Base-by-base conservation (phyloP, 2,888 invertebrate genomes). In the Ophion slaviceki region DNA sequence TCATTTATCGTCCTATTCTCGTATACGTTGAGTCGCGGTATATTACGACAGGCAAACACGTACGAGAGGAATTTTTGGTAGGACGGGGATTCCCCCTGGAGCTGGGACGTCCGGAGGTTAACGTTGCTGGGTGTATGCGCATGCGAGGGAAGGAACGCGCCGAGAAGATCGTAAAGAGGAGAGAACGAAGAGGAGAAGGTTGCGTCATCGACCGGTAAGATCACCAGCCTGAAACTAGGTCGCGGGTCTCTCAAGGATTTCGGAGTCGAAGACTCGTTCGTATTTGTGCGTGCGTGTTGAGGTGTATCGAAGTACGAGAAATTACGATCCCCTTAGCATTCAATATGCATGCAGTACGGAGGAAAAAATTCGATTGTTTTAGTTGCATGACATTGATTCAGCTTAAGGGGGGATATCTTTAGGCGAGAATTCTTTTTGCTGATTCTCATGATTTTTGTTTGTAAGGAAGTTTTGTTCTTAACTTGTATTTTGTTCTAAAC, bases 181-280 rank as follows among this genome's bases (percentile, higher is more conserved):
- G 77, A 78, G 72, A 80, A 74, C 67, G 84, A 88, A 86, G 87
- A 86, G 85, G 88, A 87, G 84, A 80, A 86, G 85, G 89, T 93
- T 93, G 91, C 92, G 93, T 93, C 93, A 93, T 91, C 90, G 89
- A 86, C 88, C 70, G 88, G 88, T 87, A 90, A 90, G 91, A 90
- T 90, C 90, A 90, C 89, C 90, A 90, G 91, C 92, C 92, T 91
- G 90, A 90, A 93, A 92, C 91, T 93, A 89, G 93, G 93, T 93
- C 93, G 92, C 85, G 87, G 88, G 47, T 64, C 88, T 89, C 88
- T 87, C 86, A 84, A 90, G 89, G 90, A 89, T 89, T 89, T 89
- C 86, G 88, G 87, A 88, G 85, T 87, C 87, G 82, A 87, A 87
- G 89, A 82, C 68, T 74, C 77, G 71, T 36, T 57, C 66, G 20